Base-by-base conservation (phyloP, 2,797 vertebrate genomes). In the Halcyon smyrnensis region DNA sequence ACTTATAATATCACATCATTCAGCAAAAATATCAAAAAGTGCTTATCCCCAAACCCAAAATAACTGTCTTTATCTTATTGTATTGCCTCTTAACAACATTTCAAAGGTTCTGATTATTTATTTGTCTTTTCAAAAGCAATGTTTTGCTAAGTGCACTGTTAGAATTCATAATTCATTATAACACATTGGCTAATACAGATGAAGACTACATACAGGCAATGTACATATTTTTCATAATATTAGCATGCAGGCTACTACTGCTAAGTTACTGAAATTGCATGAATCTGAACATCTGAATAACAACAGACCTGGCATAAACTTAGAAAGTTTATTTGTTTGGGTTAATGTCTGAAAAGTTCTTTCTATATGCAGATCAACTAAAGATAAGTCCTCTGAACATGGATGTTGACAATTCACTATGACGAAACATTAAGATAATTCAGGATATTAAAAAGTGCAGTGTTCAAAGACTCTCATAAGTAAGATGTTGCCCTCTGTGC, bases 1-100 rank as follows among this genome's bases (percentile, higher is more conserved):
- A 16, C 11, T 73, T 67, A 41, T 18, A 63, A 17, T 51, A 69
- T 34, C 34, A 74, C 39, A 80, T n/a, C 32, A 69, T 74, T 86
- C 65, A 87, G 70, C 71, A 93, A 92, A 97, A 95, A 91, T 69
- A 50, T 87, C 74, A 6, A 7, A 69, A 88, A 95, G 59, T 21
- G 24, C 76, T 92, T 50, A 67, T 87, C 92, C 65, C 41, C 84
- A 92, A 93, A 34, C 45, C 93, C 39, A 41, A 46, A 76, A 56
- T 37, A 37, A n/a, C 28, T 25, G n/a, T 39, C 48, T 63, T 43
- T 76, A 36, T 43, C 65, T 81, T 27, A 54, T n/a, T 54, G 24
- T 34, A 34, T 24, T 60, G n/a, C 15, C n/a, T 56, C 36, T 80
- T 69, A 65, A 45, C 6, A 45, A 37, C 36, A 74, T 62, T 81